Percentiles rank a stretch among this genome's conserved stretches.
Conservation (phyloP, 1,140 invertebrate genomes). For the Cylas formicarius region DNA sequence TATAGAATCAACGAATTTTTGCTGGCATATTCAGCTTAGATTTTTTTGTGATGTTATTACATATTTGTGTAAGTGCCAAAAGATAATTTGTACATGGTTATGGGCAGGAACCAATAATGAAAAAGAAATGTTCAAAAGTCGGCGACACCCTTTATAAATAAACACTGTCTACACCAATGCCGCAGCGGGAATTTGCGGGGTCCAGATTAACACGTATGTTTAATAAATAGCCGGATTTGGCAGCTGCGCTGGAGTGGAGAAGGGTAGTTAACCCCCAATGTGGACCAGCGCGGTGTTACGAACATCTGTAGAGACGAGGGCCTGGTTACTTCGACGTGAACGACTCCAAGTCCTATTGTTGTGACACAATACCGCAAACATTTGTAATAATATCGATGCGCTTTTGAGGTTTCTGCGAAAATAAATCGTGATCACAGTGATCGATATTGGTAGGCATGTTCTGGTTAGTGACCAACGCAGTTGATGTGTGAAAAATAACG, state of each 20-base stretch:
- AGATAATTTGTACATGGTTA: no score
- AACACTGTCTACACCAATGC: no score
- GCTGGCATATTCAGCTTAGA: no score
- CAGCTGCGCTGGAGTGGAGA: conserved; percentile 31
- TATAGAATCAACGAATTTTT: no score
- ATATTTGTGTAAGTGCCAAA: no score
- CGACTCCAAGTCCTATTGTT: conserved; percentile 23
- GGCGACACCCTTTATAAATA: no score
- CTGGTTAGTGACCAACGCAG: no score
- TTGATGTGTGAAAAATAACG: no score
- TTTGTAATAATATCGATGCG: conserved; percentile 36
- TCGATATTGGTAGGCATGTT: conserved; percentile 22
- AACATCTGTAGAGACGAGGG: neutral
- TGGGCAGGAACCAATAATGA: no score
- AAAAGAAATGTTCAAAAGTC: no score
- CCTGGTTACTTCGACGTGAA: conserved; percentile 1
- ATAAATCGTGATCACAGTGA: conserved; percentile 18
- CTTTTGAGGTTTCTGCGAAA: conserved; percentile 32
- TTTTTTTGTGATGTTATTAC: no score
- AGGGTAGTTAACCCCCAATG: conserved; percentile 27
- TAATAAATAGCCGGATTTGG: conserved; percentile 40
- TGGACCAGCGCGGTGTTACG: conserved; percentile 5
- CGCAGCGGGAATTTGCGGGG: conserved; percentile 17
- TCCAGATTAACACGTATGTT: conserved; percentile 39
- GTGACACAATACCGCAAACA: conserved; percentile 33